These are phyloP conservation scores for Mesembrinibis cayennensis DNA, from an alignment of 2,113 vertebrate genomes.

Conservation along the genomic window DNA sequence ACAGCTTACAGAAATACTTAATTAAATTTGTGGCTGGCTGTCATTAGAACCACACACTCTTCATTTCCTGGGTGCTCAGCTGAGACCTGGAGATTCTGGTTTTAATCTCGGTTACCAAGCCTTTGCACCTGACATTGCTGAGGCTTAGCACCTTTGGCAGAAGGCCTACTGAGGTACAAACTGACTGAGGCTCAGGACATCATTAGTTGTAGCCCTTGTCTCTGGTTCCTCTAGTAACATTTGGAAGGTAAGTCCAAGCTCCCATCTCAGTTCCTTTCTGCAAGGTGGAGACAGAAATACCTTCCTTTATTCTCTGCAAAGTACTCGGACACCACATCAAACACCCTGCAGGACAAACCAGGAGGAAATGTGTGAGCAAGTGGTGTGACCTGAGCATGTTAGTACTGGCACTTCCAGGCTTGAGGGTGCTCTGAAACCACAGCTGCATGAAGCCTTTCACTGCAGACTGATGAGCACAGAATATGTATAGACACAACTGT, in stretches of 20 bases:
- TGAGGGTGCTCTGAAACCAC: not conserved
- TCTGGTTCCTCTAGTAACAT: not conserved
- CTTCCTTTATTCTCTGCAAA: not conserved
- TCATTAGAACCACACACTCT: not conserved
- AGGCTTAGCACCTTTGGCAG: not conserved
- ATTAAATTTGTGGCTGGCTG: not conserved
- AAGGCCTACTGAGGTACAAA: not conserved
- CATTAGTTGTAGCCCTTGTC: fast-evolving
- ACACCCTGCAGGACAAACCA: not conserved
- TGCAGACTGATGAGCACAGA: not conserved
- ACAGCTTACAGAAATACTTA: not conserved
- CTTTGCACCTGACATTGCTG: not conserved
- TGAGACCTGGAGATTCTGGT: not conserved
- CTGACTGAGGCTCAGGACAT: not conserved
- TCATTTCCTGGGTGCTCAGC: not conserved
- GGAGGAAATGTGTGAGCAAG: not conserved
- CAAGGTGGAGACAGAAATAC: not conserved
- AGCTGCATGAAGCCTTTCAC: not conserved
- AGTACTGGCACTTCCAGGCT: not conserved
- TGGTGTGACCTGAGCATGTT: not conserved
- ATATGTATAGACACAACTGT: not conserved
- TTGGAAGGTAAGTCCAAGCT: not conserved
- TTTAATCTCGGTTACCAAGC: not conserved
- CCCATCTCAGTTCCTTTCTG: not conserved
- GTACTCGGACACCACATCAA: not conserved